Evolutionary conservation across 2,797 vertebrate genomes (phyloP).

Genomic region (Lagorchestes hirsutus): DNA sequence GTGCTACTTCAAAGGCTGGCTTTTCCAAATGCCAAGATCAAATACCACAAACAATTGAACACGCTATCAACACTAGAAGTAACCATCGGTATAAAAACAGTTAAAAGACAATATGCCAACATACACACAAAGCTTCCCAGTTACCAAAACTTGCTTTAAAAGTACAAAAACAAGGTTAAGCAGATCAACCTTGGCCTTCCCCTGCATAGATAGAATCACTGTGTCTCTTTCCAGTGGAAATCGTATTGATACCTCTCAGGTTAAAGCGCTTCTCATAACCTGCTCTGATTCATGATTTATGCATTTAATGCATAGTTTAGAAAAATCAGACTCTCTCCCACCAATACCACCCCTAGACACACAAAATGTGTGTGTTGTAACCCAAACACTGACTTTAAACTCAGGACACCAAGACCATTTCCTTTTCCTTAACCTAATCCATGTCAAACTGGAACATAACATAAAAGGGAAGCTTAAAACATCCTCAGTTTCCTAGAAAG

Average conservation of each 20-base stretch:
- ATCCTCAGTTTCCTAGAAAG: slow-evolving; percentile 80
- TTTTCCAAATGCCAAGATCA: slow-evolving; percentile 83
- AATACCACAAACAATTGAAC: slow-evolving; percentile 75
- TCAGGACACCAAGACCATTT: slow-evolving; percentile 73
- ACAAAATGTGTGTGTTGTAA: slow-evolving; percentile 78
- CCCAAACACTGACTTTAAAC: slow-evolving; percentile 73
- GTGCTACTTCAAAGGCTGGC: slow-evolving; percentile 74
- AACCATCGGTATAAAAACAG: slow-evolving; percentile 84
- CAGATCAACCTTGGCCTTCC: slow-evolving; percentile 91
- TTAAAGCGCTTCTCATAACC: slow-evolving; percentile 70
- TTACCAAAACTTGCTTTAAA: slow-evolving; percentile 83
- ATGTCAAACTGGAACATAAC: slow-evolving; percentile 76
- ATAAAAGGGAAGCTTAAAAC: slow-evolving; percentile 85
- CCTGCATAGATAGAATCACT: slow-evolving; percentile 80
- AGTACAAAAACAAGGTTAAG: slow-evolving; percentile 91
- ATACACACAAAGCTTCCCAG: slow-evolving; percentile 82
- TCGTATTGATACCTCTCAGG: slow-evolving; percentile 72
- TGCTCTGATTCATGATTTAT: slow-evolving; percentile 90
- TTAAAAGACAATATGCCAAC: slow-evolving; percentile 82
- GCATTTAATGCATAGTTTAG: slow-evolving; percentile 94
- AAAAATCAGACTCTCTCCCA: slow-evolving; percentile 85
- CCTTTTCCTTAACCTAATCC: slow-evolving; percentile 81
- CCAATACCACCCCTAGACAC: slow-evolving; percentile 79
- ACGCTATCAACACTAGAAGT: slow-evolving; percentile 79
- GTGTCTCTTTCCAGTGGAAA: slow-evolving; percentile 86